A percentile compares a stretch with the other conserved stretches of the same genome.
Conservation (phyloP, 2,797 vertebrate species). For the Erethizon dorsatum region DNA sequence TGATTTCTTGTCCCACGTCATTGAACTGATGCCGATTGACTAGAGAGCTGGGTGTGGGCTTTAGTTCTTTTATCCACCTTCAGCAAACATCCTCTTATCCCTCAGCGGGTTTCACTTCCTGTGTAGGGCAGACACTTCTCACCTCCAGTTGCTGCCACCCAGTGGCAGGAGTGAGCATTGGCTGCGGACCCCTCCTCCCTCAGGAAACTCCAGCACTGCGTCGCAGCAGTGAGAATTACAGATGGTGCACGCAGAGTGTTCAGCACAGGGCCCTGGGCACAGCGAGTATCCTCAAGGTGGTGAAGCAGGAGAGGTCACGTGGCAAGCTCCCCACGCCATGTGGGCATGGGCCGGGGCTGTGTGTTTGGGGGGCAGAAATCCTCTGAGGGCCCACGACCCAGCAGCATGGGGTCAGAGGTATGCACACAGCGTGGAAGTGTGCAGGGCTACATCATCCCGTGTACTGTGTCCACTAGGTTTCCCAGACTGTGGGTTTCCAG, state of each 20-base stretch:
- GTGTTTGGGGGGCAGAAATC: neutral
- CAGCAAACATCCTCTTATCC: neutral
- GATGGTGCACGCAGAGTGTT: neutral
- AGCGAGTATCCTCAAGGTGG: neutral
- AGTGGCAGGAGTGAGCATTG: neutral
- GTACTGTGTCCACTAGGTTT: neutral
- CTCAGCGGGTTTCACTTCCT: neutral
- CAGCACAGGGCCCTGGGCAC: neutral
- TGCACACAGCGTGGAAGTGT: accelerated
- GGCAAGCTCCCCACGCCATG: too few relatives aligned
- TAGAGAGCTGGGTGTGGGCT: neutral
- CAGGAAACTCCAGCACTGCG: too few relatives aligned
- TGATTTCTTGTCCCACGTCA: constrained; percentile 14
- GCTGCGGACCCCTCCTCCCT: neutral
- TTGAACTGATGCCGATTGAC: neutral
- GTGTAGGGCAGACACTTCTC: neutral
- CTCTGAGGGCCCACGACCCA: neutral
- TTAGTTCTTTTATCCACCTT: neutral
- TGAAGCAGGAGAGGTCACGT: too few relatives aligned
- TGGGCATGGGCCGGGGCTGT: neutral
- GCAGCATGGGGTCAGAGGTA: accelerated
- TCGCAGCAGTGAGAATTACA: neutral
- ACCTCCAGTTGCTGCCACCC: too few relatives aligned
- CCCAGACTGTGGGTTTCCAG: neutral
- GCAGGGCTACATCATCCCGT: accelerated